Percentiles rank a stretch among this genome's conserved stretches.
phyloP scores from a whole-genome alignment of 1,140 invertebrate species.

The Nasonia giraulti region DNA sequence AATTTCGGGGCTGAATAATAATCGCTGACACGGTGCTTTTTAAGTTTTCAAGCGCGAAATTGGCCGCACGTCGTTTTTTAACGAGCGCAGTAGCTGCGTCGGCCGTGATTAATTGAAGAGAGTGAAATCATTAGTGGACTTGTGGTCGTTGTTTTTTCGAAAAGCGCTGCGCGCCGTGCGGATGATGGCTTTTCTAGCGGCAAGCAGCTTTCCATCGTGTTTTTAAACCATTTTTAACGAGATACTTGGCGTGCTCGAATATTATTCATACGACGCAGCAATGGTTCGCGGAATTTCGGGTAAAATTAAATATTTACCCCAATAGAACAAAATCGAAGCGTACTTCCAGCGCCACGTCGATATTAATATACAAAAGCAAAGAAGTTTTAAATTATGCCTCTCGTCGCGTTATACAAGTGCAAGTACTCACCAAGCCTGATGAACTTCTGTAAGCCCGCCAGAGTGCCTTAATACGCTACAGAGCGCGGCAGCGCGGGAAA shows the following conservation, averaged over 20 bases:
- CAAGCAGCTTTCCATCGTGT: no score
- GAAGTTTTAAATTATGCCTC: constrained; percentile 3
- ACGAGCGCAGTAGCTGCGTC: not conserved
- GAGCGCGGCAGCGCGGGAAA: not conserved
- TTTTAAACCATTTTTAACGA: no score
- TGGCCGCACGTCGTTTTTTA: not conserved
- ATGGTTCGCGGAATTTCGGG: no score
- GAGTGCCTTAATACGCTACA: not conserved
- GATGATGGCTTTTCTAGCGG: not conserved
- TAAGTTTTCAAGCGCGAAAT: no score
- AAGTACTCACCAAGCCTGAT: not conserved
- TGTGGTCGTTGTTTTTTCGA: no score
- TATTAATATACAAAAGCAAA: not conserved
- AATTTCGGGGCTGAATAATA: no score
- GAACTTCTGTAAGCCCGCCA: not conserved
- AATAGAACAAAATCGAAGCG: no score
- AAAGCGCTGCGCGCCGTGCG: no score
- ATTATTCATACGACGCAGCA: no score
- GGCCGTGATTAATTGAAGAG: not conserved
- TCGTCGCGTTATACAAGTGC: not conserved
- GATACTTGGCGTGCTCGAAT: no score
- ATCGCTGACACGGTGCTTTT: not conserved
- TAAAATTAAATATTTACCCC: no score
- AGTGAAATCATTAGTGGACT: not conserved
- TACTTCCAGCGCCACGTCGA: not conserved